These are phyloP conservation scores for Melanogrammus aeglefinus DNA, from an alignment of 2,797 vertebrate genomes.

Conservation along the genomic window DNA sequence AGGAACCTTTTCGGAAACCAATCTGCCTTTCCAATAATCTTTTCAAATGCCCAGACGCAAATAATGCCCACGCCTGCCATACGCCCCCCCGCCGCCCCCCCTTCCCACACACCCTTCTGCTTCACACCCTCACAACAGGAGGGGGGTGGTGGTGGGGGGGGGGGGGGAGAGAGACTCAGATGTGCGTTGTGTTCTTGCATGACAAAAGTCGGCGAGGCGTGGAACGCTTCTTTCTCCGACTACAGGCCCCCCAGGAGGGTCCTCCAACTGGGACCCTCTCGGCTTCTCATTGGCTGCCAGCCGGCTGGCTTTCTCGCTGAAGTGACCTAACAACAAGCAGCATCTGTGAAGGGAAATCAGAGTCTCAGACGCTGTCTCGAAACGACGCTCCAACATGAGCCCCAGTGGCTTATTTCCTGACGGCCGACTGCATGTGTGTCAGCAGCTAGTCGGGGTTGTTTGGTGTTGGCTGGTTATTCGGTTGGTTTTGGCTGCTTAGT, in stretches of 20 bases:
- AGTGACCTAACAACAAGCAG: slow-evolving; percentile 15
- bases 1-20: slow-evolving; percentile 53
- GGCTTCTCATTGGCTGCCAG: slow-evolving; percentile 39
- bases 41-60: slow-evolving; percentile 44
- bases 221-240: slow-evolving; percentile 27
- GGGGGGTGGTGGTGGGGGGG: too few species aligned
- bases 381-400: neutral
- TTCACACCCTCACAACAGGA: neutral
- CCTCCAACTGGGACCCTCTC: slow-evolving; percentile 38
- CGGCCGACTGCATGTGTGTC: neutral
- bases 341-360: neutral
- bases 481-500: neutral
- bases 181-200: slow-evolving; percentile 35
- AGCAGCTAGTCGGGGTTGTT: neutral
- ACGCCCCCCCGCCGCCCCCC: slow-evolving; percentile 24
- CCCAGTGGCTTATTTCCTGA: neutral
- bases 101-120: neutral
- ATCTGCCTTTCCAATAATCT: slow-evolving; percentile 52
- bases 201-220: slow-evolving; percentile 31
- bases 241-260: slow-evolving; percentile 21
- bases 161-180: slow-evolving; percentile 22
- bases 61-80: slow-evolving; percentile 47
- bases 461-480: neutral
- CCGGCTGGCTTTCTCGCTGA: slow-evolving; percentile 17
- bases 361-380: neutral